These are phyloP conservation scores for Drosophila kanapiae DNA, from an alignment of 1,140 invertebrate genomes.

Conservation along the genomic window DNA sequence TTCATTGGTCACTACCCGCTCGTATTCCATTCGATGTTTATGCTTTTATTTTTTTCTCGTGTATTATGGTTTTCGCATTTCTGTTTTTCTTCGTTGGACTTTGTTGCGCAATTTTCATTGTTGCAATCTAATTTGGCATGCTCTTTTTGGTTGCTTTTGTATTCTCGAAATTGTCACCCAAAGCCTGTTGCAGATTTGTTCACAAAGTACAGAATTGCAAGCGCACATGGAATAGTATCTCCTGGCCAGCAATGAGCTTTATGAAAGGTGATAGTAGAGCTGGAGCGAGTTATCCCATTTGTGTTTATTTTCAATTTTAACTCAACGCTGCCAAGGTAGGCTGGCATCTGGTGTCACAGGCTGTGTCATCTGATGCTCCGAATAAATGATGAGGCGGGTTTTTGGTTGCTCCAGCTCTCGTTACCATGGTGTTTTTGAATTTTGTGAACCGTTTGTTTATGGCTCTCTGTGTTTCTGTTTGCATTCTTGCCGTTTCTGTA, in stretches of 20 bases:
- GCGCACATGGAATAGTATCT: neutral
- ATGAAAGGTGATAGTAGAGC: constrained; percentile 12
- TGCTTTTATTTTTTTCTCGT: neutral
- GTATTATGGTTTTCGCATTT: constrained; percentile 5
- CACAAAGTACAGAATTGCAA: constrained; percentile 26
- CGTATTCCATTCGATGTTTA: neutral
- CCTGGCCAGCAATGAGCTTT: constrained; percentile 3
- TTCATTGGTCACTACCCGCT: neutral
- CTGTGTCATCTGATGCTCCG: constrained; percentile 40
- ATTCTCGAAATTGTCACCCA: constrained; percentile 35
- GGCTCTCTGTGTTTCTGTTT: neutral
- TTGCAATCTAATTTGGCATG: constrained; percentile 60
- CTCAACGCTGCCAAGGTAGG: constrained; percentile 3
- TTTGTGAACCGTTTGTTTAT: constrained; percentile 29
- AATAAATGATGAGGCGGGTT: constrained; percentile 47
- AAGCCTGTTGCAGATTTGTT: constrained; percentile 20
- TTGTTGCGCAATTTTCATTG: constrained; percentile 39
- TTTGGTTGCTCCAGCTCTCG: constrained; percentile 11
- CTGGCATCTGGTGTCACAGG: constrained; percentile 21
- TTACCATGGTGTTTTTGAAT: constrained; percentile 30
- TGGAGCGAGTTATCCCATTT: neutral
- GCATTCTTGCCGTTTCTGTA: constrained; percentile 14
- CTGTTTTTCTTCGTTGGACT: constrained; percentile 3
- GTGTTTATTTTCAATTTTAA: constrained; percentile 36
- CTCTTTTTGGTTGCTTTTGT: constrained; percentile 30